Percentiles rank a stretch among this genome's conserved stretches.
Conservation (phyloP, 2,888 invertebrate genomes). For the Xylophagus ater region DNA sequence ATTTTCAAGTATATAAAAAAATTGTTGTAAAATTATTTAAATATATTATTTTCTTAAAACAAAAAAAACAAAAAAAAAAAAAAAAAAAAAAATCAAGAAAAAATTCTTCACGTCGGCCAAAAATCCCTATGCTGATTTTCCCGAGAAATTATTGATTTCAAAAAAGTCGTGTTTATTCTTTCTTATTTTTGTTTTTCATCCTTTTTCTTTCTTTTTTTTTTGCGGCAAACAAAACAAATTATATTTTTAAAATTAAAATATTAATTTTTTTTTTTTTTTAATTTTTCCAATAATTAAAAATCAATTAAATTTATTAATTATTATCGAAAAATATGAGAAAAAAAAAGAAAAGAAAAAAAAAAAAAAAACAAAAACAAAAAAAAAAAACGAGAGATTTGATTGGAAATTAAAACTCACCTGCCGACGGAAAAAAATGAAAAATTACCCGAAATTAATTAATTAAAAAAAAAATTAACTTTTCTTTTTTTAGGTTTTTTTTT, state of each 20-base stretch:
- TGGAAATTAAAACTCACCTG: constrained; percentile 26
- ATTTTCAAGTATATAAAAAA: no score
- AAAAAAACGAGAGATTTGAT: constrained; percentile 33
- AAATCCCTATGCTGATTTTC: constrained; percentile 38
- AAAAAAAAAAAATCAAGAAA: constrained; percentile 6
- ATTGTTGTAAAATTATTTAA: no score
- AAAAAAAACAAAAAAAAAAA: neutral
- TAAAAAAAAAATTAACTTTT: no score
- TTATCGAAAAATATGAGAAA: constrained; percentile 15
- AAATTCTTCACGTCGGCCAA: constrained; percentile 39
- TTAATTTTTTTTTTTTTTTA: constrained; percentile 8
- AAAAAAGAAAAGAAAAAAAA: constrained; percentile 19
- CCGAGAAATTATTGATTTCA: constrained; percentile 1
- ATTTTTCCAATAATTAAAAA: constrained; percentile 18
- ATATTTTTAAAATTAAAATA: constrained; percentile 13
- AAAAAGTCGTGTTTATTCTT: constrained; percentile 11
- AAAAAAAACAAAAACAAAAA: constrained; percentile 15
- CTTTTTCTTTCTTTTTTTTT: constrained; percentile 22
- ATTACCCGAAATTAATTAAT: no score
- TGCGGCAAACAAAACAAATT: constrained; percentile 13
- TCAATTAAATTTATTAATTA: constrained; percentile 20
- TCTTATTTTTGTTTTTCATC: constrained; percentile 20
- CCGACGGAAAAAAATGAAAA: constrained; percentile 25
- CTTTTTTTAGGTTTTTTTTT: no score
- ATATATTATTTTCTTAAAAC: neutral